A percentile compares a stretch with the other conserved stretches of the same genome.
phyloP scores from a whole-genome alignment of 2,888 invertebrate species.

The Meteorus cinctellus region DNA sequence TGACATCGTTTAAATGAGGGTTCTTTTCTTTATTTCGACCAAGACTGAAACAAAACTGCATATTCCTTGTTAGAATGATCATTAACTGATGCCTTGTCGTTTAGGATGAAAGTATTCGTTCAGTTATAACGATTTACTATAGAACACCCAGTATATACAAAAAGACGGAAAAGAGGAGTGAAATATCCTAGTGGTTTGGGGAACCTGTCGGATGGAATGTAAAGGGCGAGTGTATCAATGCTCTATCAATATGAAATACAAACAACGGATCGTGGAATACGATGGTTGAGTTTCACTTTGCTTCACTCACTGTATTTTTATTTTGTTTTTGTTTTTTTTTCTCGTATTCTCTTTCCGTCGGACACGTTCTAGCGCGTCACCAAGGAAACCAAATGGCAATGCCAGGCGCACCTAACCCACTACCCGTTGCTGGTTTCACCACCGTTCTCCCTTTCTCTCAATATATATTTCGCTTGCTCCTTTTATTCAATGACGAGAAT shows the following conservation, averaged over 20 bases:
- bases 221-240: constrained; percentile 65
- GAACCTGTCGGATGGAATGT: constrained; percentile 41
- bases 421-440: background rate
- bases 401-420: constrained; percentile 30
- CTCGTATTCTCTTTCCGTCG: background rate
- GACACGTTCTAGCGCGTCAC: constrained; percentile 57
- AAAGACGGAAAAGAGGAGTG: constrained; percentile 13
- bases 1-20: no score
- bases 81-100: no score
- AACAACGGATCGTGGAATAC: constrained; percentile 60
- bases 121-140: background rate
- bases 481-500: constrained; percentile 42
- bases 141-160: background rate
- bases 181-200: constrained; percentile 43
- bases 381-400: constrained; percentile 65
- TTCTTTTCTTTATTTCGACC: no score
- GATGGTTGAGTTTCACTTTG: constrained; percentile 44
- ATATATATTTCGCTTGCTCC: constrained; percentile 23
- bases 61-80: no score
- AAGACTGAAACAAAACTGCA: no score
- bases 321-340: background rate
- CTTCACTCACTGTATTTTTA: background rate
- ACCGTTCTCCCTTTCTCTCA: constrained; percentile 1
- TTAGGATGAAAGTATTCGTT: no score
- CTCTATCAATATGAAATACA: constrained; percentile 73